A percentile compares a stretch with the other conserved stretches of the same genome.
These are phyloP conservation scores for Melopsittacus undulatus DNA, from an alignment of 2,797 vertebrate genomes.

Conservation along the genomic window DNA sequence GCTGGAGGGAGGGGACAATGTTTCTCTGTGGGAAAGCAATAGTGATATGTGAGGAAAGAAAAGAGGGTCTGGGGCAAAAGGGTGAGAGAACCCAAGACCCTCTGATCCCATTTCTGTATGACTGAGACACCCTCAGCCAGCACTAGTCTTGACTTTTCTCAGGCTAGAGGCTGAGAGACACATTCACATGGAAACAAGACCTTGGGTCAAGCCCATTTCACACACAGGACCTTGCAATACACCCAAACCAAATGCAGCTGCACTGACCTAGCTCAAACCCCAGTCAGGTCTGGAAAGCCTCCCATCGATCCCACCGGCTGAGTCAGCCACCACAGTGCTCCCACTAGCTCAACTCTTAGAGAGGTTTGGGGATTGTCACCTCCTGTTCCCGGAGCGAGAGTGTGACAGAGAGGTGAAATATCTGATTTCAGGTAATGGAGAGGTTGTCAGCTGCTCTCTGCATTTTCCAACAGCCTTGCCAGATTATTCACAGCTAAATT, in stretches of 20 bases:
- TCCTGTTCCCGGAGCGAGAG: background rate
- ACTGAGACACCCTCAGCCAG: background rate
- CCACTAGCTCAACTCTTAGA: background rate
- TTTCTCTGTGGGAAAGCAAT: background rate
- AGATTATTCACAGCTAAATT: slow-evolving; percentile 68
- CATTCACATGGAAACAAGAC: background rate
- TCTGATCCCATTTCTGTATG: background rate
- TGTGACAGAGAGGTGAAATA: slow-evolving; percentile 65
- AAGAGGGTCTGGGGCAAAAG: background rate
- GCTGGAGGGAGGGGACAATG: background rate
- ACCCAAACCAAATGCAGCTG: background rate
- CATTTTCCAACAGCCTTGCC: slow-evolving; percentile 55
- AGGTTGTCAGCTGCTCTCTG: slow-evolving; percentile 7
- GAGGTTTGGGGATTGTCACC: background rate
- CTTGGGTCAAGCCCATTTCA: rapidly evolving
- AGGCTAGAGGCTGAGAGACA: background rate
- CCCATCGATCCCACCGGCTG: background rate
- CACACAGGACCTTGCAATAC: background rate
- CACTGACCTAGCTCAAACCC: background rate
- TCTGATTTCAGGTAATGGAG: slow-evolving; percentile 60
- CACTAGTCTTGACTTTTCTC: background rate
- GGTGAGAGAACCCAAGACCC: background rate
- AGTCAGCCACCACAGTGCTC: background rate
- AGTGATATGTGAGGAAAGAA: background rate
- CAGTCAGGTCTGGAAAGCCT: background rate